phyloP scores from a whole-genome alignment of 2,113 vertebrate species.

The Apeltes quadracus region DNA sequence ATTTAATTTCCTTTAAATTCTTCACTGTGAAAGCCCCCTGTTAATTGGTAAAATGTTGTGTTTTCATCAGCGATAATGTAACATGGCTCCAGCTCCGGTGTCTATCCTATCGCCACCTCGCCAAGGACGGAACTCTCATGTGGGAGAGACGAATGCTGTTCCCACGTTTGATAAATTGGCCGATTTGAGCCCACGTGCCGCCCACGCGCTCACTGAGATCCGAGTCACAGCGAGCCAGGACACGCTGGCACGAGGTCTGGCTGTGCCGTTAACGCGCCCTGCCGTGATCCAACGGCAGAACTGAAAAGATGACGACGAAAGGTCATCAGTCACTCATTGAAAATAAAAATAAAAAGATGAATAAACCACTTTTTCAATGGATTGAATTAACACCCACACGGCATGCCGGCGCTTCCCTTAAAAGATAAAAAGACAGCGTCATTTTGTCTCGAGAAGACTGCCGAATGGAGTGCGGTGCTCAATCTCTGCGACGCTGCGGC shows the following conservation, averaged over 20 bases:
- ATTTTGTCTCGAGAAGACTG: background rate
- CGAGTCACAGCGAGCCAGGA: background rate
- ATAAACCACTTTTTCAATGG: too few species aligned
- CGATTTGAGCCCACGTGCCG: background rate
- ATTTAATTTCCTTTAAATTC: background rate
- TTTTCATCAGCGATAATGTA: background rate
- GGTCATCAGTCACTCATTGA: background rate
- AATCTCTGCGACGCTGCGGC: background rate
- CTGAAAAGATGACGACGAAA: background rate
- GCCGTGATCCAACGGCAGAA: background rate
- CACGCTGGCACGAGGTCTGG: background rate
- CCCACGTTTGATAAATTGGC: background rate
- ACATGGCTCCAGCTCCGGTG: background rate
- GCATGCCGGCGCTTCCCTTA: background rate
- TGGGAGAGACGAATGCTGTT: background rate
- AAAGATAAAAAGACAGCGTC: slow-evolving; percentile 6
- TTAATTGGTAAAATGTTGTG: background rate
- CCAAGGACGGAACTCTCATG: background rate
- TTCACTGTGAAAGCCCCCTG: background rate
- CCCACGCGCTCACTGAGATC: background rate
- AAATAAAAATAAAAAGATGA: background rate
- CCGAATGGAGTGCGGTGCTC: background rate
- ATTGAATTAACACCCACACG: background rate
- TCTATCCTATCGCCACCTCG: too few species aligned
- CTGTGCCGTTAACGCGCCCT: background rate